Base-by-base conservation (phyloP, 2,888 invertebrate species). In the Microctonus aethiopoides region DNA sequence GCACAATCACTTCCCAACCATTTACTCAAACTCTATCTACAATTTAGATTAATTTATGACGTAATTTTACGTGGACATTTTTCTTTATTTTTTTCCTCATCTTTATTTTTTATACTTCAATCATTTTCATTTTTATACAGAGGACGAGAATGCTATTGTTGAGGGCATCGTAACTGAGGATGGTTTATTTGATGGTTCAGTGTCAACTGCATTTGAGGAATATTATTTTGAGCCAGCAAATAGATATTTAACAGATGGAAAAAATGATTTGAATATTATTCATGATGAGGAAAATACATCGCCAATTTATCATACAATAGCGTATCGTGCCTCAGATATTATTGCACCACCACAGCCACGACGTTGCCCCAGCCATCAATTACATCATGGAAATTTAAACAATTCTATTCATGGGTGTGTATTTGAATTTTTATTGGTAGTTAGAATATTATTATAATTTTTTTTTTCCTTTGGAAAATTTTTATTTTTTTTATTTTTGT, bases 131-230 rank as follows among this genome's bases (percentile, higher is more conserved):
- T 64, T 75, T 78, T 74, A 67, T 90, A 41, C 90, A 95, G 95
- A 92, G 88, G 95, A 96, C 80, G 94, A 95, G 75, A 89, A 89
- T 61, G 93, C 96, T 13, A 88, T 91, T 76, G 95, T 96, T 66
- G 93, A 95, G 83, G 97, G 97, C 51, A 89, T 97, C 80, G 91
- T 97, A 79, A 96, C 96, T 72, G 90, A 91, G 70, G 94, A 95
- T 72, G 97, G 97, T 69, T 89, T 95, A 70, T 95, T 97, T 87
- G 97, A 97, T 84, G 97, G 97, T 66, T 94, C 94, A 67, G 93
- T 97, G 82, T 90, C 91, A 86, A 94, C 95, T 64, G 88, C 89
- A 69, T 88, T 91, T 64, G 94, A 94, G 81, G 94, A 95, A 80
- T 95, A 92, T 87, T 95, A 95, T 87, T 90, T 97, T 78, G 96